These are phyloP conservation scores for Sebastiscus albofasciatus DNA, from an alignment of 2,797 vertebrate genomes.

Conservation along the genomic window DNA sequence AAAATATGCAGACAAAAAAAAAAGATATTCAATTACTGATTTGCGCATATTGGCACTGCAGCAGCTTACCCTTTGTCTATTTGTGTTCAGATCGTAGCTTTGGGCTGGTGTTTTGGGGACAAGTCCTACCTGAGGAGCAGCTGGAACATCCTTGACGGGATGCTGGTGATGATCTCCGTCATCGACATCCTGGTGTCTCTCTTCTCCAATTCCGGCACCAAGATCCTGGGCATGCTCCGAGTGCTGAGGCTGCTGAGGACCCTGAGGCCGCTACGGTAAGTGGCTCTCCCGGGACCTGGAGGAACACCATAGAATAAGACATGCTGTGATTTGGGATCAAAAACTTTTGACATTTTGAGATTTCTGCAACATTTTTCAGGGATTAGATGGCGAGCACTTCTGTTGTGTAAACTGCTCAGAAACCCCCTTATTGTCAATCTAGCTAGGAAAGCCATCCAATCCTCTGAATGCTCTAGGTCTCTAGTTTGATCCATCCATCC, in stretches of 20 bases:
- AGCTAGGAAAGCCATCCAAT: too few relatives aligned
- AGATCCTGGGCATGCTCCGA: constrained; percentile 96
- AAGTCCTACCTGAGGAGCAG: constrained; percentile 95
- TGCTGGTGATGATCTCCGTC: constrained; percentile 95
- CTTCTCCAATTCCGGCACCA: constrained; percentile 94
- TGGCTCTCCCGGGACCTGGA: too few relatives aligned
- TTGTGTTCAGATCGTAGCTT: constrained; percentile 88
- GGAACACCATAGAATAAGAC: too few relatives aligned
- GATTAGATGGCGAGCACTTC: too few relatives aligned
- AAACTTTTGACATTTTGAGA: too few relatives aligned
- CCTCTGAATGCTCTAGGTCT: too few relatives aligned
- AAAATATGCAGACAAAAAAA: not conserved
- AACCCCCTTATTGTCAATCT: too few relatives aligned
- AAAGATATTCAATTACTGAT: not conserved
- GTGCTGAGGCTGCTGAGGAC: constrained; percentile 94
- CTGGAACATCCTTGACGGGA: constrained; percentile 96
- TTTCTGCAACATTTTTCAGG: too few relatives aligned
- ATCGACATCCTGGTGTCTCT: constrained; percentile 96
- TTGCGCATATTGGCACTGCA: rapidly evolving
- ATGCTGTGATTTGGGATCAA: too few relatives aligned
- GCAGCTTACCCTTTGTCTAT: not conserved
- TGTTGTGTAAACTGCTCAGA: too few relatives aligned
- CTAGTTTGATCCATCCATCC: too few relatives aligned
- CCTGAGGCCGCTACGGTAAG: constrained; percentile 91
- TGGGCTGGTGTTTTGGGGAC: constrained; percentile 93